These are phyloP conservation scores for Pachyramphus minor DNA, from an alignment of 2,113 vertebrate genomes.

Conservation along the genomic window DNA sequence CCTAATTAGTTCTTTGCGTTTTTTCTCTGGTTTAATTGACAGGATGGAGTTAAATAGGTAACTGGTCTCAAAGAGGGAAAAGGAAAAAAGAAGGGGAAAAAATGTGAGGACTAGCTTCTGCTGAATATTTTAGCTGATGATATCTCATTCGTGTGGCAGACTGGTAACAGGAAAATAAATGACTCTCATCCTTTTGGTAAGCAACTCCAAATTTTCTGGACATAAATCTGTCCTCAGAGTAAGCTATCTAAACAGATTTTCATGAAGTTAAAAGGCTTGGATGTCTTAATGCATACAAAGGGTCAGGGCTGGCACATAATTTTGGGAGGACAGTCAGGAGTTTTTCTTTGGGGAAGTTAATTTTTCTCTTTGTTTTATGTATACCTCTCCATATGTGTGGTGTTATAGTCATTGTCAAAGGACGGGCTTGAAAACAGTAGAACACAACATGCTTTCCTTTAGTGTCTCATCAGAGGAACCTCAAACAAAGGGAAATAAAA, in stretches of 20 bases:
- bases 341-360: conserved; percentile 73
- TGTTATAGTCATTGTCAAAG: conserved; percentile 47
- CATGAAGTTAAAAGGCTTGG: conserved; percentile 75
- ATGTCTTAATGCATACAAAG: conserved; percentile 70
- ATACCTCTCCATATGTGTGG: conserved; percentile 38
- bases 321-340: conserved; percentile 63
- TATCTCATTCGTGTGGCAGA: conserved; percentile 85
- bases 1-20: conserved; percentile 92
- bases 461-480: neutral
- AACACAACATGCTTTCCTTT: neutral
- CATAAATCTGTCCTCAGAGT: conserved; percentile 83
- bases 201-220: conserved; percentile 83
- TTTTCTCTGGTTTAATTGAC: conserved; percentile 95
- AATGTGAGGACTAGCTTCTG: conserved; percentile 73
- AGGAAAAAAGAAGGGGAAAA: conserved; percentile 46
- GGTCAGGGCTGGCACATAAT: conserved; percentile 75
- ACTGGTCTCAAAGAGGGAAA: conserved; percentile 80
- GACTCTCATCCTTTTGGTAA: conserved; percentile 82
- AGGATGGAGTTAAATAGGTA: conserved; percentile 98
- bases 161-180: conserved; percentile 88
- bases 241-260: conserved; percentile 75
- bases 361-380: conserved; percentile 78
- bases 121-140: conserved; percentile 86
- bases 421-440: neutral
- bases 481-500: conserved; percentile 32